Percentiles rank a stretch among this genome's conserved stretches.
Evolutionary conservation across 2,797 vertebrate species (phyloP).

Genomic region (Peromyscus nudipes): DNA sequence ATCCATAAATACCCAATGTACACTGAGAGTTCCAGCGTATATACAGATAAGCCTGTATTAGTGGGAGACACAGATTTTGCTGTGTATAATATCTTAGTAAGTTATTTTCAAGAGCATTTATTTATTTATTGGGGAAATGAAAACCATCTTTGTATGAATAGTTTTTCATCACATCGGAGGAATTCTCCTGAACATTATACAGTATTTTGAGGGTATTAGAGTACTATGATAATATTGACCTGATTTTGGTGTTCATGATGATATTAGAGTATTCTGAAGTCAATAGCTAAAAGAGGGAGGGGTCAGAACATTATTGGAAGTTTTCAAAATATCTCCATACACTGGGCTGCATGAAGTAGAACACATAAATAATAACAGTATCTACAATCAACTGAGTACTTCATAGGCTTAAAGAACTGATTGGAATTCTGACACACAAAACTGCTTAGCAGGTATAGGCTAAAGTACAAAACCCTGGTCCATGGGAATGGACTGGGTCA

Average conservation of each 20-base stretch:
- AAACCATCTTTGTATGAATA: neutral
- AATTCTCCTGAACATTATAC: neutral
- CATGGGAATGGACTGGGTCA: neutral
- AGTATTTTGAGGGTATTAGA: neutral
- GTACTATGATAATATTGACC: neutral
- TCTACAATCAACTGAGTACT: neutral
- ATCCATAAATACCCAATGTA: neutral
- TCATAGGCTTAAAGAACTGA: neutral
- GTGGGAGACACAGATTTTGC: neutral
- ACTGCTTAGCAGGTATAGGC: neutral
- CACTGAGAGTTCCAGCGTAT: neutral
- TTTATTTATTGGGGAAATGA: neutral
- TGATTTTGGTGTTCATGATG: neutral
- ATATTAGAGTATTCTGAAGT: conserved; percentile 1
- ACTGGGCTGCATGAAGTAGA: neutral
- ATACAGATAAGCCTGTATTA: neutral
- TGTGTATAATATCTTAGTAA: neutral
- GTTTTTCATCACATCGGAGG: neutral
- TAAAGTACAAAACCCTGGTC: neutral
- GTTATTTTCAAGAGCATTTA: neutral
- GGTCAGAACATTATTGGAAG: neutral
- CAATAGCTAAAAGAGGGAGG: neutral
- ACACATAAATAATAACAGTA: neutral
- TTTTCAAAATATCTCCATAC: neutral
- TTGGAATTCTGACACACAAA: neutral